phyloP scores from a whole-genome alignment of 1,140 invertebrate species.

The Hyles euphorbiae region DNA sequence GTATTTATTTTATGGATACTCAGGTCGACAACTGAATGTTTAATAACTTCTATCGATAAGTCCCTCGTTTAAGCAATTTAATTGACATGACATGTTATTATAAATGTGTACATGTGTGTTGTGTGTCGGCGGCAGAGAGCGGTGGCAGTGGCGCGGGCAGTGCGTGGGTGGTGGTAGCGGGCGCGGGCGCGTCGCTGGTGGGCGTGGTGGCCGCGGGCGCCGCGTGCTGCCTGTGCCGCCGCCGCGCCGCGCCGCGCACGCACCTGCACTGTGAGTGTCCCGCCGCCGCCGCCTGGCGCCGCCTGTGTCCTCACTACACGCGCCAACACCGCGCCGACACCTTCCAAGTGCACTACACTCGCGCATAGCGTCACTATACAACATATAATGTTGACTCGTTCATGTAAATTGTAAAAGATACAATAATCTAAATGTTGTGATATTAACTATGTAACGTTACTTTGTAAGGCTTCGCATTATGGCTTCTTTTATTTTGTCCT shows the following conservation, averaged over 20 bases:
- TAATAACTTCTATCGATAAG: no score
- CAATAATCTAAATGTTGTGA: no score
- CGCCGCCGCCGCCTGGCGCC: not conserved
- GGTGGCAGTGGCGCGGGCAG: slow-evolving; percentile 84
- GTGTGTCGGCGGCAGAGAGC: slow-evolving; percentile 75
- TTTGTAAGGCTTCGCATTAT: not conserved
- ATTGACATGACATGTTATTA: no score
- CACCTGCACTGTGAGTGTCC: slow-evolving; percentile 66
- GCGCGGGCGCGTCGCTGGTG: slow-evolving; percentile 81
- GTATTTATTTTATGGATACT: no score
- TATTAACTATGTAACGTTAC: slow-evolving; percentile 1
- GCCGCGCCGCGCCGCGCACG: slow-evolving; percentile 73
- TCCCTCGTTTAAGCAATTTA: no score
- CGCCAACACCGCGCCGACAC: no score
- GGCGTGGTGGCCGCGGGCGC: slow-evolving; percentile 80
- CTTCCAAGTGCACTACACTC: no score
- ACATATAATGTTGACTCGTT: no score
- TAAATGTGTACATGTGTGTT: no score
- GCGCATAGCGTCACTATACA: no score
- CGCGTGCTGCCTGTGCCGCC: slow-evolving; percentile 84
- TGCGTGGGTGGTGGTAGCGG: slow-evolving; percentile 83
- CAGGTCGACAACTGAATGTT: no score
- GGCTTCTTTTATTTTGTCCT: not conserved
- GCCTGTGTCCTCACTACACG: not conserved
- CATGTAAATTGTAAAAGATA: no score